Conservation (phyloP, 2,113 vertebrate genomes). For the Perca schrenkii region DNA sequence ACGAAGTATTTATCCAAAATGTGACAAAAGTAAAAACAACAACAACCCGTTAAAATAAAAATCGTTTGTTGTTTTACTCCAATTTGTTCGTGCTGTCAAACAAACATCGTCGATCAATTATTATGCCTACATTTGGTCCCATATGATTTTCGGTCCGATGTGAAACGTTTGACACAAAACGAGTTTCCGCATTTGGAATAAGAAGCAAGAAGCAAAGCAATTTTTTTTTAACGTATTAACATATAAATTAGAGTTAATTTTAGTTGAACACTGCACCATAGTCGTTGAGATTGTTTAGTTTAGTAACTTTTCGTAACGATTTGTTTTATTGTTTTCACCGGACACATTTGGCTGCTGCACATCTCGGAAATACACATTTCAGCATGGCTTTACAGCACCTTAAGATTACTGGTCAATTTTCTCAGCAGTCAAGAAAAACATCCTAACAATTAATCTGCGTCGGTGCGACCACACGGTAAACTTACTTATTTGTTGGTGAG, state of each 20-base stretch:
- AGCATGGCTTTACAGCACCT: conserved; percentile 56
- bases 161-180: background rate
- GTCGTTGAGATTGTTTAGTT: rapidly evolving
- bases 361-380: conserved; percentile 34
- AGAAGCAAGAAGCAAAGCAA: background rate
- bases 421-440: background rate
- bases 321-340: conserved; percentile 6
- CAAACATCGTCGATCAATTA: background rate
- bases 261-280: rapidly evolving
- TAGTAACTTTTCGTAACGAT: background rate
- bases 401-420: background rate
- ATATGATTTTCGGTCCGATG: background rate
- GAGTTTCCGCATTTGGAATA: background rate
- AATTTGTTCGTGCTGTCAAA: background rate
- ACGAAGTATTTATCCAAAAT: background rate
- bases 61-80: no score
- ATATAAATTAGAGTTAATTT: rapidly evolving
- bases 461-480: background rate
- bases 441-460: rapidly evolving
- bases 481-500: background rate
- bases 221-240: background rate
- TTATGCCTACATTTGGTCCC: background rate
- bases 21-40: no score
- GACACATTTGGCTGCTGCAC: conserved; percentile 48
- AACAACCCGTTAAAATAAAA: no score